These are phyloP conservation scores for Sebastes fasciatus DNA, from an alignment of 2,113 vertebrate species.

Conservation along the genomic window DNA sequence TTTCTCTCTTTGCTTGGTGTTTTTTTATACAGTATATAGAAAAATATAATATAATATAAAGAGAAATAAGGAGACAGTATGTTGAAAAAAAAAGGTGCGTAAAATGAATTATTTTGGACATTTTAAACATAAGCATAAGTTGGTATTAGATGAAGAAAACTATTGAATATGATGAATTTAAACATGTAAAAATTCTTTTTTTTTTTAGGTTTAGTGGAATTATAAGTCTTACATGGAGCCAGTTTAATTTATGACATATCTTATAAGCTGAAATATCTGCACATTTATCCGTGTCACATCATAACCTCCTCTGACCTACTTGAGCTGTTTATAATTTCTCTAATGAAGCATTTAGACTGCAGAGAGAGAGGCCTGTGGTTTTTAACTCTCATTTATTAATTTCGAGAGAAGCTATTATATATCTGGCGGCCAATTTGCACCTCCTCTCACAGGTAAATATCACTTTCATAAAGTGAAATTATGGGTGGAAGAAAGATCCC, in stretches of 20 bases:
- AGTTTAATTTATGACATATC: neutral
- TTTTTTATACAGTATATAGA: slow-evolving; percentile 6
- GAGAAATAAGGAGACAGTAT: neutral
- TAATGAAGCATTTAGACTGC: neutral
- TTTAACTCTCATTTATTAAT: slow-evolving; percentile 37
- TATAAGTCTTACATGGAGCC: neutral
- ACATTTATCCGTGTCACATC: neutral
- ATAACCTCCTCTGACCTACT: neutral
- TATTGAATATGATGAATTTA: slow-evolving; percentile 2
- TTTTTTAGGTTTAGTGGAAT: neutral
- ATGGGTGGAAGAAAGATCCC: slow-evolving; percentile 47
- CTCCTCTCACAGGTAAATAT: slow-evolving; percentile 31
- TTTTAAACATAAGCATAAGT: neutral
- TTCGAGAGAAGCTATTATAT: slow-evolving; percentile 16
- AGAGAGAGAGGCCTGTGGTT: slow-evolving; percentile 34
- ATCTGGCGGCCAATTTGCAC: slow-evolving; percentile 26
- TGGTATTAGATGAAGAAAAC: neutral
- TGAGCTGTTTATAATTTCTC: slow-evolving; percentile 23
- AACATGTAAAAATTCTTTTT: neutral
- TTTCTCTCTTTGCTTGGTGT: slow-evolving; percentile 18
- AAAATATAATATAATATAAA: too few relatives aligned
- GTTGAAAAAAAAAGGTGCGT: neutral
- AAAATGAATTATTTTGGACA: neutral
- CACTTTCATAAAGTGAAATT: slow-evolving; percentile 57
- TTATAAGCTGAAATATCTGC: neutral